phyloP scores from a whole-genome alignment of 2,797 vertebrate species.

The Tadarida brasiliensis region DNA sequence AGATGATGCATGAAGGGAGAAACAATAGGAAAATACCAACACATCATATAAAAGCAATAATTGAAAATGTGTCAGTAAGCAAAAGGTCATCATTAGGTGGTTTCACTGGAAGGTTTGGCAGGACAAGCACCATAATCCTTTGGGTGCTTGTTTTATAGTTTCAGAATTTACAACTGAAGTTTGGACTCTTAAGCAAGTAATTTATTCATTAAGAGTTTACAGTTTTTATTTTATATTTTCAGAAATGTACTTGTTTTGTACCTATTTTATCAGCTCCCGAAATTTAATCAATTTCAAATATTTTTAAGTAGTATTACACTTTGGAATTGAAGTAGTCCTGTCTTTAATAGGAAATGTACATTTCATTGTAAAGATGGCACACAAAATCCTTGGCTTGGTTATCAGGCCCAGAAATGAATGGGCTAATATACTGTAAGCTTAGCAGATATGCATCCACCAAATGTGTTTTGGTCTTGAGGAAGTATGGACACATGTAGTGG shows the following conservation, averaged over 20 bases:
- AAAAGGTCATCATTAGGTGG: background rate
- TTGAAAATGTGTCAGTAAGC: background rate
- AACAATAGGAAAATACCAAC: background rate
- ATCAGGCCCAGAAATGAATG: background rate
- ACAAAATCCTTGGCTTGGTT: conserved; percentile 62
- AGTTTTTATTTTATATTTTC: background rate
- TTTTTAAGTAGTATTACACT: background rate
- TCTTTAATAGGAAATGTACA: conserved; percentile 56
- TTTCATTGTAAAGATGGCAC: conserved; percentile 62
- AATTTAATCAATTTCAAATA: conserved; percentile 42
- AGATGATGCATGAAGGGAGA: conserved; percentile 24
- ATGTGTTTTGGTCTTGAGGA: conserved; percentile 36
- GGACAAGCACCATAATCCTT: background rate
- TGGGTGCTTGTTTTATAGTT: conserved; percentile 18
- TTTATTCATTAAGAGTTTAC: conserved; percentile 7
- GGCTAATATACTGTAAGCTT: background rate
- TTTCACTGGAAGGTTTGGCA: background rate
- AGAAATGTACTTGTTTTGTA: conserved; percentile 24
- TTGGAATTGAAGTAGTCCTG: conserved; percentile 52
- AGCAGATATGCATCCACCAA: conserved; percentile 7
- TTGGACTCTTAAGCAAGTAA: conserved; percentile 31
- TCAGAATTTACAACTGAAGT: conserved; percentile 16
- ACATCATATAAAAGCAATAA: background rate
- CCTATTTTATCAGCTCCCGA: background rate
- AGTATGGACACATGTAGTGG: background rate